Conservation (phyloP, 53 echinoderm and acorn worm species). For the Crossaster papposus region DNA sequence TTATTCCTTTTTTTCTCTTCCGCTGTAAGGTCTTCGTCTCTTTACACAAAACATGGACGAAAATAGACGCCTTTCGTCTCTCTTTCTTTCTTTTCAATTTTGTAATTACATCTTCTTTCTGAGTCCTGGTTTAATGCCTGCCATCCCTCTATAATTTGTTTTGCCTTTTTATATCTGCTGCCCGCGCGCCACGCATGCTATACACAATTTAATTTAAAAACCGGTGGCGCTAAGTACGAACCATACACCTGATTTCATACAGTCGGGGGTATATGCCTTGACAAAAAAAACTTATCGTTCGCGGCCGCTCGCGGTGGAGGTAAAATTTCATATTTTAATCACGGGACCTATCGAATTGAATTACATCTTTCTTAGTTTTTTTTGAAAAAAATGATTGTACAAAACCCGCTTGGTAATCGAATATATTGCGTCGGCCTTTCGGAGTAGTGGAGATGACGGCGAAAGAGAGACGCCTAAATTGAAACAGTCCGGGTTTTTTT, state of each 20-base stretch:
- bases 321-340: constrained; percentile 55
- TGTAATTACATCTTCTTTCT: not conserved
- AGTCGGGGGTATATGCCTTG: not conserved
- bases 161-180: not conserved
- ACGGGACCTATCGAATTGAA: constrained; percentile 28
- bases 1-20: not conserved
- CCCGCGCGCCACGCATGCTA: too few relatives aligned
- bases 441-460: not conserved
- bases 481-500: constrained; percentile 46
- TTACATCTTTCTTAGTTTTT: constrained; percentile 32
- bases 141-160: not conserved
- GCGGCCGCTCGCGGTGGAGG: not conserved
- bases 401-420: constrained; percentile 44
- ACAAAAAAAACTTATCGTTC: not conserved
- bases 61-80: not conserved
- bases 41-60: not conserved
- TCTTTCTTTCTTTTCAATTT: not conserved
- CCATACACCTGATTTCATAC: not conserved
- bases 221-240: constrained; percentile 35
- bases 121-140: not conserved
- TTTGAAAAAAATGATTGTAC: constrained; percentile 6
- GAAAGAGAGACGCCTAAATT: constrained; percentile 13
- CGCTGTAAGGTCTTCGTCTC: not conserved
- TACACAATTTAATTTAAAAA: constrained; percentile 24
- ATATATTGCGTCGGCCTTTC: constrained; percentile 35